phyloP scores from a whole-genome alignment of 2,888 invertebrate genomes.

The Lumbricus terrestris region DNA sequence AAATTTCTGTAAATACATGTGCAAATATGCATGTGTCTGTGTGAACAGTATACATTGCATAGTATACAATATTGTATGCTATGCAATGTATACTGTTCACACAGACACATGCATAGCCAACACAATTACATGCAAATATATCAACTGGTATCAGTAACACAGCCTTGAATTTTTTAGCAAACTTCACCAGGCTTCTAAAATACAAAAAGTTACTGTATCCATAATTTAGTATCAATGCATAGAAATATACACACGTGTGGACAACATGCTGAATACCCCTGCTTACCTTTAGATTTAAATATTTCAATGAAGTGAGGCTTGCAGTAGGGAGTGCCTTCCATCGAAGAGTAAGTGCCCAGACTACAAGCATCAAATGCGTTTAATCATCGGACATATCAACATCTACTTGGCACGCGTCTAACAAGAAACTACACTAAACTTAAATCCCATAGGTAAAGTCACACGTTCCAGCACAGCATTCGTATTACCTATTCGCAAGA shows the following conservation, averaged over 20 bases:
- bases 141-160: background rate
- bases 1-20: too few species aligned
- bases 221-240: background rate
- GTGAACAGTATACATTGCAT: background rate
- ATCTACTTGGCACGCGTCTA: background rate
- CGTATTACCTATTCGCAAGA: background rate
- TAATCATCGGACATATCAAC: background rate
- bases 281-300: conserved; percentile 43
- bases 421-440: background rate
- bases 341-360: conserved; percentile 41
- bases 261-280: background rate
- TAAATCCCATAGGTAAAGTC: background rate
- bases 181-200: too few species aligned
- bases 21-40: background rate
- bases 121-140: background rate
- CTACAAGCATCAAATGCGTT: conserved; percentile 35
- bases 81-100: background rate
- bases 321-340: conserved; percentile 41
- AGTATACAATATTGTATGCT: background rate
- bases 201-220: background rate
- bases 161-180: background rate
- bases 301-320: conserved; percentile 45
- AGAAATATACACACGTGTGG: background rate
- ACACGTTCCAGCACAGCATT: background rate
- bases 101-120: background rate